Conservation (phyloP, 2,888 invertebrate species). For the Onthophagus sagittarius region DNA sequence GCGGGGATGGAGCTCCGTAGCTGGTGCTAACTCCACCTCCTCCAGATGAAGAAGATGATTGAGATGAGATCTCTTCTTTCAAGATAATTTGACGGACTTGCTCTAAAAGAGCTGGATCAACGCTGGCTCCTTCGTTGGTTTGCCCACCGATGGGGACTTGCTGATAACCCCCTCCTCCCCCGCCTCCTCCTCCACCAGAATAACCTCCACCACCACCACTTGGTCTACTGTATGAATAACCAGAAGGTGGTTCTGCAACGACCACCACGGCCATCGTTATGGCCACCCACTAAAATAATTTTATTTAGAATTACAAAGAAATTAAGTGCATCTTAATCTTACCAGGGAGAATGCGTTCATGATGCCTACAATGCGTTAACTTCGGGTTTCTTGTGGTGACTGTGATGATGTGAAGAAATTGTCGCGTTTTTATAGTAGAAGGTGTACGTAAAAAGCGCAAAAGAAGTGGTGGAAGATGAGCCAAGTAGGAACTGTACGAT, state of each 20-base stretch:
- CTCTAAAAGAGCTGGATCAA: slow-evolving; percentile 75
- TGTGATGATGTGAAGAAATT: not conserved
- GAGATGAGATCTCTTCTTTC: slow-evolving; percentile 69
- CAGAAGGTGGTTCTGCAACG: slow-evolving; percentile 53
- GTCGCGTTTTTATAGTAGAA: not conserved
- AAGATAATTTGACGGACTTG: slow-evolving; percentile 81
- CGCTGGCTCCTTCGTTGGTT: slow-evolving; percentile 78
- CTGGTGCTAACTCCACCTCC: slow-evolving; percentile 49
- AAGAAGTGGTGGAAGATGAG: not conserved
- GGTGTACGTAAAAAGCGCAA: not conserved
- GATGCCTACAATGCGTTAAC: not conserved
- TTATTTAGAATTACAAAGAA: no score
- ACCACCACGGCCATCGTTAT: slow-evolving; percentile 21
- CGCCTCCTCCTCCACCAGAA: slow-evolving; percentile 57
- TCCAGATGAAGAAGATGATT: slow-evolving; percentile 52
- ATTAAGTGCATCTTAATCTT: no score
- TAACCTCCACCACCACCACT: slow-evolving; percentile 48
- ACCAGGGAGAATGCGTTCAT: not conserved
- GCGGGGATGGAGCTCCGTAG: slow-evolving; percentile 58
- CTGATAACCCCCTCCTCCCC: slow-evolving; percentile 70
- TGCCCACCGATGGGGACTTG: slow-evolving; percentile 75
- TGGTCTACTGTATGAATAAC: slow-evolving; percentile 73
- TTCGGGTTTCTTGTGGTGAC: not conserved
- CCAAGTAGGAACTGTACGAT: not conserved
- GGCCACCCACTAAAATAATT: slow-evolving; percentile 22